Conservation (phyloP, 2,888 invertebrate species). For the Atherix ibis region DNA sequence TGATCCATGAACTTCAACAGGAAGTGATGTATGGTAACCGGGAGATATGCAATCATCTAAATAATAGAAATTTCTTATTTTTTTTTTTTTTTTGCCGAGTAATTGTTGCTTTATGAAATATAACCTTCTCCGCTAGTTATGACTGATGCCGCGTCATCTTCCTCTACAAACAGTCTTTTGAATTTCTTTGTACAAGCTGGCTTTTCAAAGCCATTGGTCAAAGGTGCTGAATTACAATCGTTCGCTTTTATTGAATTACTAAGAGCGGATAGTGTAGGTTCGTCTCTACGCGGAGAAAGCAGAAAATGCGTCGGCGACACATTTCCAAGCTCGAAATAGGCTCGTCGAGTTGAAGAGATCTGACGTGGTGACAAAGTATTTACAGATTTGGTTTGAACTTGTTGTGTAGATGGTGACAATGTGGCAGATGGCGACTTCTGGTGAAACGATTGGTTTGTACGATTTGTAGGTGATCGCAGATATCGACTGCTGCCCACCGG, state of each 20-base stretch:
- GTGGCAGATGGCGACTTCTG: constrained; percentile 24
- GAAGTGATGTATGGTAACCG: constrained; percentile 31
- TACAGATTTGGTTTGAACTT: constrained; percentile 26
- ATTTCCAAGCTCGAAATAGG: constrained; percentile 23
- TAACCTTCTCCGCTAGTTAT: constrained; percentile 33
- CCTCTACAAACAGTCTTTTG: constrained; percentile 29
- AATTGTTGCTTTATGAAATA: background rate
- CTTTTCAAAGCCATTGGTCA: constrained; percentile 19
- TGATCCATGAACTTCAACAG: constrained; percentile 32
- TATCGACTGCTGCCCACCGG: constrained; percentile 16
- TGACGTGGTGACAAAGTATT: constrained; percentile 29
- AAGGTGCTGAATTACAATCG: background rate
- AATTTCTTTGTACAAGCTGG: constrained; percentile 31
- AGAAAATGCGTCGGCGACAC: constrained; percentile 29
- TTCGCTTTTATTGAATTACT: too few species aligned
- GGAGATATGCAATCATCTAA: constrained; percentile 33
- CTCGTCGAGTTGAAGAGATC: constrained; percentile 26
- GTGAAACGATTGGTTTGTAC: constrained; percentile 12
- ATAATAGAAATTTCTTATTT: constrained; percentile 3
- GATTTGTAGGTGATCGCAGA: constrained; percentile 13
- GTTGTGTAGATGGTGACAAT: constrained; percentile 17
- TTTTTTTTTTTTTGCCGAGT: background rate
- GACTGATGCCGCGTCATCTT: constrained; percentile 32
- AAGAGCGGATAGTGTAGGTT: constrained; percentile 22
- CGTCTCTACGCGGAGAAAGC: constrained; percentile 28